Percentiles rank a stretch among this genome's conserved stretches.
phyloP scores from a whole-genome alignment of 2,888 invertebrate species.

The Apeira syringaria region DNA sequence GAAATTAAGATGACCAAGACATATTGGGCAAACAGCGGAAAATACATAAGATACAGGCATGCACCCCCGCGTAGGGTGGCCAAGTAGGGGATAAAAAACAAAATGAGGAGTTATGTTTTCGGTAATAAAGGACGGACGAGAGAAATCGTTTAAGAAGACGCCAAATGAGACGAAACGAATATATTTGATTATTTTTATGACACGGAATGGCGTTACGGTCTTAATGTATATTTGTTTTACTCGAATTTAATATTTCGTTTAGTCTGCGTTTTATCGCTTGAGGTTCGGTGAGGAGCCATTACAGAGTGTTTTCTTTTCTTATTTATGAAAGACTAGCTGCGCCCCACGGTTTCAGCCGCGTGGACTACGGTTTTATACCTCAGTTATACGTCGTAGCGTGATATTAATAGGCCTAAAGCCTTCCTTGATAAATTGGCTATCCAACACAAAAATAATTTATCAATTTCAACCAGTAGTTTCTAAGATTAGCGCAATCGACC shows the following conservation, averaged over 20 bases:
- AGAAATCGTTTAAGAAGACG: constrained; percentile 83
- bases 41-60: constrained; percentile 76
- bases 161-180: constrained; percentile 83
- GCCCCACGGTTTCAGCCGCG: no score
- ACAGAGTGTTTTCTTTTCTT: constrained; percentile 7
- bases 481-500: no score
- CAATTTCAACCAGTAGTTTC: no score
- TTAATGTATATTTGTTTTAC: constrained; percentile 79
- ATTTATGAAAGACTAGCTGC: not conserved
- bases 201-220: constrained; percentile 75
- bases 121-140: constrained; percentile 83
- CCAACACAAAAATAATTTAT: no score
- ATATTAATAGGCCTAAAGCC: no score
- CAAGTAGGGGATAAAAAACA: constrained; percentile 82
- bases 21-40: constrained; percentile 39
- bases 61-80: constrained; percentile 67
- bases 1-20: constrained; percentile 33
- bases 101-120: constrained; percentile 84
- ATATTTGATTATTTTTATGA: constrained; percentile 84
- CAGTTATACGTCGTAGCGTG: no score
- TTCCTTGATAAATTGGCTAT: no score
- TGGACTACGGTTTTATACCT: no score
- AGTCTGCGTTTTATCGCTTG: constrained; percentile 55
- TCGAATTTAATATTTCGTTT: constrained; percentile 63
- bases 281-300: constrained; percentile 27